These are phyloP conservation scores for Danio jaintianensis DNA, from an alignment of 2,797 vertebrate genomes.

Conservation along the genomic window DNA sequence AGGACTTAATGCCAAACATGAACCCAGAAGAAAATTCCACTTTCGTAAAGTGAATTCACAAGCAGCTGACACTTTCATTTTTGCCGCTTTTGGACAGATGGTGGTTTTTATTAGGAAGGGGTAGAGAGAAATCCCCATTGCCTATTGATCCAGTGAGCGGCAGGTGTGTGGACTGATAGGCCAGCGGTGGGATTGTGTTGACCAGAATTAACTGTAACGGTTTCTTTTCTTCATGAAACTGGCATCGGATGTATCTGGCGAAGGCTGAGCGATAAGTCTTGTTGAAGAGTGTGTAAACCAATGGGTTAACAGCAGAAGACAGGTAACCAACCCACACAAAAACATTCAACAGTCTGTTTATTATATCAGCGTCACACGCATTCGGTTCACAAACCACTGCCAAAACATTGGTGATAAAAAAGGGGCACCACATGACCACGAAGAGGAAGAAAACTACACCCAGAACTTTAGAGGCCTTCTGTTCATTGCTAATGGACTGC, in stretches of 20 bases:
- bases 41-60: slow-evolving; percentile 39
- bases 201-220: slow-evolving; percentile 56
- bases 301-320: slow-evolving; percentile 86
- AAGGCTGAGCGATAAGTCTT: slow-evolving; percentile 87
- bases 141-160: slow-evolving; percentile 48
- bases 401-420: slow-evolving; percentile 87
- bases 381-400: slow-evolving; percentile 79
- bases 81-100: slow-evolving; percentile 36
- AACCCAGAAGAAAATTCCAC: slow-evolving; percentile 1
- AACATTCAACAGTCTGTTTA: slow-evolving; percentile 81
- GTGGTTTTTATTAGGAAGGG: slow-evolving; percentile 38
- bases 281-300: slow-evolving; percentile 89
- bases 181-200: slow-evolving; percentile 59
- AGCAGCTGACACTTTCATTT: slow-evolving; percentile 55
- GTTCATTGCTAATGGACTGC: slow-evolving; percentile 84
- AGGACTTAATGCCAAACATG: not conserved
- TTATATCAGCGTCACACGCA: slow-evolving; percentile 73
- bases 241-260: slow-evolving; percentile 82
- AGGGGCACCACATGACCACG: slow-evolving; percentile 88
- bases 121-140: slow-evolving; percentile 48
- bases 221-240: slow-evolving; percentile 74
- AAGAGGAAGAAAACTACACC: slow-evolving; percentile 88
- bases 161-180: slow-evolving; percentile 55
- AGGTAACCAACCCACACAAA: slow-evolving; percentile 89
- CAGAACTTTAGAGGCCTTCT: slow-evolving; percentile 85